Percentiles rank a stretch among this genome's conserved stretches.
phyloP scores from a whole-genome alignment of 1,140 invertebrate species.

The Drosophila lini region DNA sequence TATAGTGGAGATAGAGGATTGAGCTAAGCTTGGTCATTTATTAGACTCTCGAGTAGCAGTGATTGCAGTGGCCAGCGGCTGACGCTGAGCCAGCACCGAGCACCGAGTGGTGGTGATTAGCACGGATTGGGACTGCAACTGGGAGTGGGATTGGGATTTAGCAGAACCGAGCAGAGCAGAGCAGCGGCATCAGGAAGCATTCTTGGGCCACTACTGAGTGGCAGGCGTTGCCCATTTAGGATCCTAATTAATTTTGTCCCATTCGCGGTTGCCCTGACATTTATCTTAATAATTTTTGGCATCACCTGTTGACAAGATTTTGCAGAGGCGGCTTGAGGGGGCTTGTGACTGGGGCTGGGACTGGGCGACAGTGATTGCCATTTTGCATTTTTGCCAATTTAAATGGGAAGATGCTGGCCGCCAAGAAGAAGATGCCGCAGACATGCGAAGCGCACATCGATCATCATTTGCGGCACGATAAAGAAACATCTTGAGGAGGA shows the following conservation, averaged over 20 bases:
- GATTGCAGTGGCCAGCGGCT: slow-evolving; percentile 44
- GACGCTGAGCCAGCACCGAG: slow-evolving; percentile 29
- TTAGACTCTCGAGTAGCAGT: slow-evolving; percentile 45
- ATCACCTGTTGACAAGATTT: slow-evolving; percentile 51
- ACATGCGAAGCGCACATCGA: slow-evolving; percentile 78
- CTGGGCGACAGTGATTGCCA: slow-evolving; percentile 37
- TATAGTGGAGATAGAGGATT: slow-evolving; percentile 5
- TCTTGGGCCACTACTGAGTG: slow-evolving; percentile 25
- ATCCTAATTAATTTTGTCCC: slow-evolving; percentile 67
- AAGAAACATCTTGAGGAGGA: slow-evolving; percentile 16
- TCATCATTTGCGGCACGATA: slow-evolving; percentile 79
- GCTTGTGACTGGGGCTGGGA: not conserved
- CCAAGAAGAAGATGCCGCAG: slow-evolving; percentile 34
- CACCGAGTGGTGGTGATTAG: slow-evolving; percentile 55
- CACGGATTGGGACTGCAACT: slow-evolving; percentile 34
- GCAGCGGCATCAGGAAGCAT: slow-evolving; percentile 40
- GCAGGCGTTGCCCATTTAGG: slow-evolving; percentile 57
- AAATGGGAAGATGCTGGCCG: slow-evolving; percentile 61
- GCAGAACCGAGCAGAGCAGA: not conserved
- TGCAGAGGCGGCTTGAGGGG: not conserved
- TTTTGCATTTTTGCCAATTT: slow-evolving; percentile 74
- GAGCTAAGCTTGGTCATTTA: slow-evolving; percentile 54
- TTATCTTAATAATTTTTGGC: slow-evolving; percentile 77
- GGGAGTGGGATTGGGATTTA: slow-evolving; percentile 9
- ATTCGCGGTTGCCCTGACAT: slow-evolving; percentile 52